Conservation (phyloP, 2,888 invertebrate genomes). For the Aromia moschata region DNA sequence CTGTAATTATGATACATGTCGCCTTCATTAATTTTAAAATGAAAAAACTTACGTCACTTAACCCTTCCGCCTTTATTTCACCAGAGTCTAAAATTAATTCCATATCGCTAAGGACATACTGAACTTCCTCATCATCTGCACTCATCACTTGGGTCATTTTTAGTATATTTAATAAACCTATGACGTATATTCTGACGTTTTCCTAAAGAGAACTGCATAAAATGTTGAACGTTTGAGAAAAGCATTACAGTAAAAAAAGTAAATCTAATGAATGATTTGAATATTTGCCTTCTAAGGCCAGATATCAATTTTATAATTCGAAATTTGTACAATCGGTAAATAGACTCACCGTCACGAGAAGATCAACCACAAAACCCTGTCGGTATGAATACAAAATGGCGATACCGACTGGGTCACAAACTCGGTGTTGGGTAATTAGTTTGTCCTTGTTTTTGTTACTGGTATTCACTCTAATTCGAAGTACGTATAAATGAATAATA, state of each 20-base stretch:
- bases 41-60: slow-evolving; percentile 38
- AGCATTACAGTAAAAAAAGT: not conserved
- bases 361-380: slow-evolving; percentile 27
- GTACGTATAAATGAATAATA: no score
- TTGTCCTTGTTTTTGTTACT: no score
- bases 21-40: not conserved
- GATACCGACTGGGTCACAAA: slow-evolving; percentile 26
- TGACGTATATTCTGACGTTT: slow-evolving; percentile 20
- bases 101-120: slow-evolving; percentile 36
- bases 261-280: not conserved
- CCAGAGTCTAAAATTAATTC: slow-evolving; percentile 36
- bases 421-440: no score
- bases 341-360: slow-evolving; percentile 41
- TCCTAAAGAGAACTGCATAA: slow-evolving; percentile 1
- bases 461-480: no score
- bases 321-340: slow-evolving; percentile 50
- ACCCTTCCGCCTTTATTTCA: slow-evolving; percentile 29
- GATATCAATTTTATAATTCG: slow-evolving; percentile 26
- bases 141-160: slow-evolving; percentile 34
- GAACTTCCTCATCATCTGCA: slow-evolving; percentile 30
- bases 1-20: slow-evolving; percentile 32
- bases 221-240: not conserved
- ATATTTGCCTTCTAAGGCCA: not conserved
- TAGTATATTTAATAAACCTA: not conserved
- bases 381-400: slow-evolving; percentile 37